Percentiles rank a stretch among this genome's conserved stretches.
phyloP scores from a whole-genome alignment of 2,797 vertebrate species.

The Heterohyrax brucei region DNA sequence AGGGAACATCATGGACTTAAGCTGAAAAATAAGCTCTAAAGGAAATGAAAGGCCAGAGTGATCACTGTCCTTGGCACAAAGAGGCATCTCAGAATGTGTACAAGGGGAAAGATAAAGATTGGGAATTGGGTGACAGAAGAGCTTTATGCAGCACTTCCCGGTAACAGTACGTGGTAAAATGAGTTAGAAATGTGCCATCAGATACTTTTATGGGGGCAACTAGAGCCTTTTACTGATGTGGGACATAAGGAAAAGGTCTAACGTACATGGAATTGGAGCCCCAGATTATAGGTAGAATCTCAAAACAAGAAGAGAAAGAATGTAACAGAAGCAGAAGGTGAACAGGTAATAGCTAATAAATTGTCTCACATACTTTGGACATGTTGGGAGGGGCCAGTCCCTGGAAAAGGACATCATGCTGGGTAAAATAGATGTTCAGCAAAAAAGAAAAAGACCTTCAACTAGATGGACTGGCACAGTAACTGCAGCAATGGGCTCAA shows the following conservation, averaged over 20 bases:
- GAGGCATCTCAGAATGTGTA: background rate
- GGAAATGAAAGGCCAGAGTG: background rate
- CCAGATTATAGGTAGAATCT: background rate
- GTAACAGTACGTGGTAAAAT: fast-evolving
- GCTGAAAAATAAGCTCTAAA: background rate
- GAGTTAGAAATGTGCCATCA: background rate
- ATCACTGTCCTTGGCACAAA: background rate
- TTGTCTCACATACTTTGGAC: too few relatives aligned
- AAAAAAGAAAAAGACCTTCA: too few relatives aligned
- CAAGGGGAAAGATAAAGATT: background rate
- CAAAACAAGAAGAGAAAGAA: background rate
- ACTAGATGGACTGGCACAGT: too few relatives aligned
- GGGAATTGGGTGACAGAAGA: background rate
- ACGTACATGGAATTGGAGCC: background rate
- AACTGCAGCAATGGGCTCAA: too few relatives aligned
- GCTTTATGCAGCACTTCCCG: background rate
- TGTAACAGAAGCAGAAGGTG: background rate
- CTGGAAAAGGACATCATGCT: too few relatives aligned
- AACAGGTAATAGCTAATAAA: conserved; percentile 7
- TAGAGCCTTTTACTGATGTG: background rate
- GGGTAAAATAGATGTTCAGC: too few relatives aligned
- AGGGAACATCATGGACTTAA: background rate
- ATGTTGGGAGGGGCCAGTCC: too few relatives aligned
- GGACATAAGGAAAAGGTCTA: background rate
- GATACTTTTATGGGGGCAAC: background rate